Base-by-base conservation (phyloP, 2,888 invertebrate genomes). In the Seira musarum region DNA sequence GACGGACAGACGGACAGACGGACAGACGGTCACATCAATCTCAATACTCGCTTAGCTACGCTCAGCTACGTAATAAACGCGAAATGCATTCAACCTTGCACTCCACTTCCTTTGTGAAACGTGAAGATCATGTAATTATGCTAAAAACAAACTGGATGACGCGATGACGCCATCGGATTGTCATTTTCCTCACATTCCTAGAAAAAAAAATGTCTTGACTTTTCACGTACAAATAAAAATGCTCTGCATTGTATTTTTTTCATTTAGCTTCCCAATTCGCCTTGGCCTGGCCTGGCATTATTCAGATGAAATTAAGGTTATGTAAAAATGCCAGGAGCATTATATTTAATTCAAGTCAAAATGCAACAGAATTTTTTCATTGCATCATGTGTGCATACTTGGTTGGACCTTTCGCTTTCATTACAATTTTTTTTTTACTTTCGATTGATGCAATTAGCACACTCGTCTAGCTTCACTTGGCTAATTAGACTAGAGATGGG, bases 51-150 rank as follows among this genome's bases (percentile, higher is more conserved):
- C n/a, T n/a, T n/a, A n/a, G n/a, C n/a, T n/a, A n/a, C n/a, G n/a
- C n/a, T n/a, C n/a, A n/a, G n/a, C n/a, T n/a, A n/a, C n/a, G n/a
- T n/a, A n/a, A n/a, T n/a, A n/a, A n/a, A 30, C 30, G 30, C 30
- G 30, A 15, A 17, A 53, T 53, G 53, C 53, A 53, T 53, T 53
- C 53, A 53, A 53, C 53, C 53, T 53, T 53, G 53, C 53, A 53
- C 53, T 53, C 17, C 53, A 53, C 53, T 8, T 53, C 53, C 53
- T 53, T 15, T 13, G 3, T 17, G 3, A 53, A 53, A 3, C 8
- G 30, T 30, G 15, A 8, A 53, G 53, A 53, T 53, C 13, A 53
- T 53, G 53, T 53, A 53, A 53, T 53, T 53, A 53, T 13, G 53
- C 53, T 53, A 53, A 53, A 30, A 30, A 30, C 30, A 30, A 30